A percentile compares a stretch with the other conserved stretches of the same genome.
phyloP scores from a whole-genome alignment of 1,140 invertebrate species.

The Pogonus chalceus region DNA sequence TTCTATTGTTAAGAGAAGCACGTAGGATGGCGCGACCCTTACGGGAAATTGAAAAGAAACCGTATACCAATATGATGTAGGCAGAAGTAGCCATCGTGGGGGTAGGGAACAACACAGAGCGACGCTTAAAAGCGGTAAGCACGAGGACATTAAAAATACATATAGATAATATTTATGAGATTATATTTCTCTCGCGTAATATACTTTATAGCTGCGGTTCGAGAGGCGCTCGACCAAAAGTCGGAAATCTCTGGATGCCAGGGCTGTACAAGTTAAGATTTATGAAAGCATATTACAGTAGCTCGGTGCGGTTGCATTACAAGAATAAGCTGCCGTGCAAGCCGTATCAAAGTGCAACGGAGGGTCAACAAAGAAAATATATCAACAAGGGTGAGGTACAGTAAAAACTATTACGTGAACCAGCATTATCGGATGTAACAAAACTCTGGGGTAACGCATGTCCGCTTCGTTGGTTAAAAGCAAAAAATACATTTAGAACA shows the following conservation, averaged over 20 bases:
- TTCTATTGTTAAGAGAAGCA: neutral
- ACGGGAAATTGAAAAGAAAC: conserved; percentile 4
- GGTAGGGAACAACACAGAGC: neutral
- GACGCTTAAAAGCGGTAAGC: neutral
- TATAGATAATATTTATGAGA: conserved; percentile 8
- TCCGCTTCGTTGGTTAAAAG: neutral
- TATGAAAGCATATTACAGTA: neutral
- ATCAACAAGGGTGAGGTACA: too few species aligned
- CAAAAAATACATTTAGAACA: neutral
- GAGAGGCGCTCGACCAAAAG: neutral
- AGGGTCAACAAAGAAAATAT: neutral
- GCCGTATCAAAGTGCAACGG: neutral
- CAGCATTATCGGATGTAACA: neutral
- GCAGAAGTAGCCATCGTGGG: neutral
- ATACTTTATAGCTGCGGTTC: neutral
- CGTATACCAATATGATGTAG: neutral
- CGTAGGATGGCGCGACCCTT: neutral
- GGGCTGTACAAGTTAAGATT: neutral
- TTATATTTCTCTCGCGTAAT: neutral
- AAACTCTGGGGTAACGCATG: neutral
- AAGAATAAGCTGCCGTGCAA: too few species aligned
- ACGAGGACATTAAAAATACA: conserved; percentile 5
- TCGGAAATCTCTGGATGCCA: neutral
- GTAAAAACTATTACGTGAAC: neutral
- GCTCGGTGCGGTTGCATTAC: neutral